phyloP scores from a whole-genome alignment of 2,113 vertebrate genomes.

The Lucifuga dentata region DNA sequence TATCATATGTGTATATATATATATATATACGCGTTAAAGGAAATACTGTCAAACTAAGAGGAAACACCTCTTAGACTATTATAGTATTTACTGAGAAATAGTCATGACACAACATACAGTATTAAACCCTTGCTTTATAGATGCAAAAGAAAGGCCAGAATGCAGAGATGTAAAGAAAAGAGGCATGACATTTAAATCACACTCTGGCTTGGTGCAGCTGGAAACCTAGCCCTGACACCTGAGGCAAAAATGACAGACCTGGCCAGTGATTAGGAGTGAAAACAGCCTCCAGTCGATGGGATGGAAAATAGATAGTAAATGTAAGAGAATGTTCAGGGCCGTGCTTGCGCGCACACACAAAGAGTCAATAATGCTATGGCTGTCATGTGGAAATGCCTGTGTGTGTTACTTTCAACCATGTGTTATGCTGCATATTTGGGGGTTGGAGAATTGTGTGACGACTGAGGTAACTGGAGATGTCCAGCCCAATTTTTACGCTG shows the following conservation, averaged over 20 bases:
- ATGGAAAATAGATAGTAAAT: slow-evolving; percentile 36
- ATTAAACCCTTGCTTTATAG: slow-evolving; percentile 11
- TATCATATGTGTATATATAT: not conserved
- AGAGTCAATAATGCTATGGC: slow-evolving; percentile 17
- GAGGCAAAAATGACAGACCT: slow-evolving; percentile 41
- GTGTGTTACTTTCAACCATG: slow-evolving; percentile 27
- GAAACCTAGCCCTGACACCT: slow-evolving; percentile 44
- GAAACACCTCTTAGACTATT: not conserved
- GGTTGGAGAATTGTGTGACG: no score
- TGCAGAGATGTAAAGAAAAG: slow-evolving; percentile 8
- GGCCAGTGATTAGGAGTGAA: slow-evolving; percentile 39
- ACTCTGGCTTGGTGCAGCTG: slow-evolving; percentile 29
- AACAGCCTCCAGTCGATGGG: slow-evolving; percentile 34
- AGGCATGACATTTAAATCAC: slow-evolving; percentile 56
- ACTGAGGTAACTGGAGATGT: no score
- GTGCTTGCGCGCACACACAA: slow-evolving; percentile 10
- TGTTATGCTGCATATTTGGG: slow-evolving; percentile 8
- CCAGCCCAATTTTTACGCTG: no score
- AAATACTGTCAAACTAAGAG: not conserved
- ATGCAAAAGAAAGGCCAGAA: not conserved
- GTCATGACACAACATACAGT: not conserved
- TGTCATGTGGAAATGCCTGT: slow-evolving; percentile 29
- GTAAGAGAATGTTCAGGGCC: slow-evolving; percentile 29
- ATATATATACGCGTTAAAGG: no score
- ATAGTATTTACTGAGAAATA: not conserved